Evolutionary conservation across 2,113 vertebrate species (phyloP).

Genomic region (Alaudala cheleensis): DNA sequence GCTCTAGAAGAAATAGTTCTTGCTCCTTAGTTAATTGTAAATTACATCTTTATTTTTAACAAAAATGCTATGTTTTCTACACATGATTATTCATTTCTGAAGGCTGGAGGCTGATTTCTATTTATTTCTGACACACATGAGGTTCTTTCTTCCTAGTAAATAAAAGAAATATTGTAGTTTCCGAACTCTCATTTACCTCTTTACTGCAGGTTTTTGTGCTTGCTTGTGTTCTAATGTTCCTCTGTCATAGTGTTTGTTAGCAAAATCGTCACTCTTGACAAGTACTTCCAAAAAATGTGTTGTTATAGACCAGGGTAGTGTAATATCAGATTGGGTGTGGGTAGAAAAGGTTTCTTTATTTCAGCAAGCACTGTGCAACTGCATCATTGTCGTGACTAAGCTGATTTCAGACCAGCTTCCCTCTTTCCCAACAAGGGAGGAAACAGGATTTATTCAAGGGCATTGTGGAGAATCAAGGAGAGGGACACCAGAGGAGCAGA

Average conservation of each 20-base stretch:
- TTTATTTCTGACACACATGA: background rate
- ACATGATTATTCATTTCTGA: background rate
- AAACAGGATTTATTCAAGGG: background rate
- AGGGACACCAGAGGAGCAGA: background rate
- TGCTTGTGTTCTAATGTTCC: background rate
- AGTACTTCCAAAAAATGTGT: background rate
- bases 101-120: slow-evolving; percentile 11
- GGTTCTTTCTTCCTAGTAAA: slow-evolving; percentile 1
- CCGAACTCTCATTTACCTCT: background rate
- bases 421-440: background rate
- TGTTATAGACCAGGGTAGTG: background rate
- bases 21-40: slow-evolving; percentile 12
- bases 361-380: background rate
- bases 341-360: background rate
- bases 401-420: background rate
- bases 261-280: background rate
- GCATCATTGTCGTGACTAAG: background rate
- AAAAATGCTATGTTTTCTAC: background rate
- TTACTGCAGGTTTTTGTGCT: background rate
- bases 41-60: background rate
- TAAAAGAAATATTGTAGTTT: background rate
- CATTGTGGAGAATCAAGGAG: background rate
- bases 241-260: background rate
- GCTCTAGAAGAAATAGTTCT: background rate
- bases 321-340: background rate